phyloP scores from a whole-genome alignment of 2,797 vertebrate species.

The Enteromius anoplus region DNA sequence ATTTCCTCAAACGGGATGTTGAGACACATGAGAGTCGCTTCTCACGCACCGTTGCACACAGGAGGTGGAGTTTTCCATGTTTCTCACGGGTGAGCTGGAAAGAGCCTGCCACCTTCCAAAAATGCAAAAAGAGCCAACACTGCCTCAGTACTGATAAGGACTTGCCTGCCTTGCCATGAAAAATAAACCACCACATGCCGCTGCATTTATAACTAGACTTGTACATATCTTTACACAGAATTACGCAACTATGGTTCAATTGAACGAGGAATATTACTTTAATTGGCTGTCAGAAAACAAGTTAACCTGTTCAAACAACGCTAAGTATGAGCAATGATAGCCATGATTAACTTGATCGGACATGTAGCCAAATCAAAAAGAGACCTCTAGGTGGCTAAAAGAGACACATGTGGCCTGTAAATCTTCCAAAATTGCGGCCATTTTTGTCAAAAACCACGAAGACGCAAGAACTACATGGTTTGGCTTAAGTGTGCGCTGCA shows the following conservation, averaged over 20 bases:
- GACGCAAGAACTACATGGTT: slow-evolving; percentile 13
- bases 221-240: neutral
- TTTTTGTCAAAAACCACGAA: slow-evolving; percentile 25
- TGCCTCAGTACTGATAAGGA: neutral
- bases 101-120: slow-evolving; percentile 6
- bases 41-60: slow-evolving; percentile 23
- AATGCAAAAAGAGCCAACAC: neutral
- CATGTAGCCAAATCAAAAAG: neutral
- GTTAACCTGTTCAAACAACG: neutral
- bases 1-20: slow-evolving; percentile 45
- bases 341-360: neutral
- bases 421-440: neutral
- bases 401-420: neutral
- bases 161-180: neutral
- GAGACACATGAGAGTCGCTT: slow-evolving; percentile 37
- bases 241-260: neutral
- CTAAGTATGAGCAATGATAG: neutral
- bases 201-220: neutral
- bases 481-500: neutral
- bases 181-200: neutral
- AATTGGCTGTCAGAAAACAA: neutral
- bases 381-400: neutral
- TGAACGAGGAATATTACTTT: neutral
- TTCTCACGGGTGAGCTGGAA: slow-evolving; percentile 40
- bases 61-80: slow-evolving; percentile 26